Evolutionary conservation across 2,113 vertebrate species (phyloP).

Genomic region (Podilymbus podiceps): DNA sequence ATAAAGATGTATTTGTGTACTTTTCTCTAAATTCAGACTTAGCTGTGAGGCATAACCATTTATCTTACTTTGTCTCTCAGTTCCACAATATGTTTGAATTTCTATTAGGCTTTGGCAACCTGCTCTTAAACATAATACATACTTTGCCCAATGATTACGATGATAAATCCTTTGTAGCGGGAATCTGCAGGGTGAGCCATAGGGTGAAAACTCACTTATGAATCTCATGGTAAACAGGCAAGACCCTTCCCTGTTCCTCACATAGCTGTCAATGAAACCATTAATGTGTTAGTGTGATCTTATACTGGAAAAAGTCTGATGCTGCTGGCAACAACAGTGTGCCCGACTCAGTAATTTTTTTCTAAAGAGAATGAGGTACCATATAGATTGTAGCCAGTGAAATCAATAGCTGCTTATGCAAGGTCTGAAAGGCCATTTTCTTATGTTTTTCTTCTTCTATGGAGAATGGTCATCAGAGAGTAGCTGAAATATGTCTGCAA

Average conservation of each 20-base stretch:
- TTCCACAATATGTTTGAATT: background rate
- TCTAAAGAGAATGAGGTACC: background rate
- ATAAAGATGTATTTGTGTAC: background rate
- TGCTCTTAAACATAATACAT: background rate
- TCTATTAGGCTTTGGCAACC: background rate
- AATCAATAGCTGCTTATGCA: background rate
- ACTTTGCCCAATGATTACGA: background rate
- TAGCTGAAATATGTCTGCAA: background rate
- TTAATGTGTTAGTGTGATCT: background rate
- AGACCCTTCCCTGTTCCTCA: background rate
- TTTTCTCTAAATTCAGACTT: background rate
- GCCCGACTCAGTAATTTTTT: background rate
- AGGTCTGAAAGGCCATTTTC: background rate
- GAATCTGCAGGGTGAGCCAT: background rate
- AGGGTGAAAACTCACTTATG: background rate
- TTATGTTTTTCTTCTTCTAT: background rate
- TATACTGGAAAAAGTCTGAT: background rate
- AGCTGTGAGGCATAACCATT: background rate
- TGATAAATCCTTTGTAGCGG: background rate
- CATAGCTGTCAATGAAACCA: background rate
- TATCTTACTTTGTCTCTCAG: background rate
- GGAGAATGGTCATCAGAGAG: background rate
- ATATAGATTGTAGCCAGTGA: background rate
- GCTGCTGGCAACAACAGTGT: background rate
- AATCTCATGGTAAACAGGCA: background rate